phyloP scores from a whole-genome alignment of 2,888 invertebrate genomes.

The Lamellibrachia satsuma region DNA sequence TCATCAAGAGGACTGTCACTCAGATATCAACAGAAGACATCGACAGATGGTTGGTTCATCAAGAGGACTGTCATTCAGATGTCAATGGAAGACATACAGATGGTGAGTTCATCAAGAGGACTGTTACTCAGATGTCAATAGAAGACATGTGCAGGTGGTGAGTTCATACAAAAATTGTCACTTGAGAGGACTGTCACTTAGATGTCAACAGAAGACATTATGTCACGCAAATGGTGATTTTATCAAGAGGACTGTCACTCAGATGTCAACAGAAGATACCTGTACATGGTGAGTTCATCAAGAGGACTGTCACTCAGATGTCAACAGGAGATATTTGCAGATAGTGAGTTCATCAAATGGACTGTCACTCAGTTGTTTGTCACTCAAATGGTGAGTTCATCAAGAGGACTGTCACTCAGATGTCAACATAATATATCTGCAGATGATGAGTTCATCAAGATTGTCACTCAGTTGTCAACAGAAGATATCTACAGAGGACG shows the following conservation, averaged over 20 bases:
- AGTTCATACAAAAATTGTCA: neutral
- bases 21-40: constrained; percentile 55
- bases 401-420: too few species aligned
- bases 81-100: neutral
- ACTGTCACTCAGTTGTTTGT: too few species aligned
- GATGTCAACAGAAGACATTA: constrained; percentile 33
- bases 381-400: too few species aligned
- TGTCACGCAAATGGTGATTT: constrained; percentile 46
- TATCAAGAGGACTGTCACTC: neutral
- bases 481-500: too few species aligned
- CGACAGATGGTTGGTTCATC: constrained; percentile 47
- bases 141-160: constrained; percentile 56
- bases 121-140: constrained; percentile 46
- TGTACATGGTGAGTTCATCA: neutral
- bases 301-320: constrained; percentile 36
- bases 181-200: constrained; percentile 25
- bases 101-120: neutral
- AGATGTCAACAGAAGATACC: neutral
- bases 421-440: too few species aligned
- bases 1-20: neutral
- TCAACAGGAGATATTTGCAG: constrained; percentile 56
- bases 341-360: constrained; percentile 41
- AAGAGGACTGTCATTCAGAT: neutral
- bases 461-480: too few species aligned
- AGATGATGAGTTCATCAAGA: too few species aligned